Percentiles rank a stretch among this genome's conserved stretches.
Evolutionary conservation across 2,888 invertebrate genomes (phyloP).

Genomic region (Euplexia lucipara): DNA sequence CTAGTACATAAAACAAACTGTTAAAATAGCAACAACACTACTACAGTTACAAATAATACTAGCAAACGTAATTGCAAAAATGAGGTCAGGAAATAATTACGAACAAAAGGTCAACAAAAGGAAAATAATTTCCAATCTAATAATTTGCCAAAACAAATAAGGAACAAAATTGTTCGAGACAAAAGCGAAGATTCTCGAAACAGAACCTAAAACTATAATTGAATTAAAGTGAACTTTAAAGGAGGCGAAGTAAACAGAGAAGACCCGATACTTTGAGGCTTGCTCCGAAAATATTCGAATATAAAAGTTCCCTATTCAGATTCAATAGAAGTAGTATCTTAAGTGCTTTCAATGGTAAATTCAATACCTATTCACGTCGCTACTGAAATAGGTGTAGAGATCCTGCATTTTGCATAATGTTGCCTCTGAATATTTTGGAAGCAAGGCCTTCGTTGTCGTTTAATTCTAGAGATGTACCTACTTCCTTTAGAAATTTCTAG

Average conservation of each 20-base stretch:
- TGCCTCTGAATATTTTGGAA: conserved; percentile 63
- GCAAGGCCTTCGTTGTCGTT: conserved; percentile 44
- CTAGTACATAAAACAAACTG: conserved; percentile 47
- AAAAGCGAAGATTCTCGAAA: conserved; percentile 23
- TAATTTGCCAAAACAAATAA: conserved; percentile 20
- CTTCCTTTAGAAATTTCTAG: conserved; percentile 28
- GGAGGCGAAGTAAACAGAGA: conserved; percentile 6
- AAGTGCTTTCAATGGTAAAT: conserved; percentile 61
- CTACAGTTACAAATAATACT: neutral
- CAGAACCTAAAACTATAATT: conserved; percentile 32
- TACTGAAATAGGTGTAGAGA: conserved; percentile 55
- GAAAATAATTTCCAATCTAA: conserved; percentile 23
- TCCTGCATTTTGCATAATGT: conserved; percentile 69
- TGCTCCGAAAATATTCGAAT: conserved; percentile 36
- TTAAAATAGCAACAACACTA: conserved; percentile 4
- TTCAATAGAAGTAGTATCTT: conserved; percentile 57
- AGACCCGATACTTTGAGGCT: conserved; percentile 25
- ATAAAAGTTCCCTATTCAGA: conserved; percentile 45
- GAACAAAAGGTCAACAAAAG: neutral
- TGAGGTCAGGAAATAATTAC: neutral
- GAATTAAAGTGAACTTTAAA: conserved; percentile 39
- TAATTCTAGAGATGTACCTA: conserved; percentile 38
- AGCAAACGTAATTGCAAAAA: neutral
- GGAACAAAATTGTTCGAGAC: conserved; percentile 18
- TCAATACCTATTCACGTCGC: conserved; percentile 61